These are phyloP conservation scores for Trachymyrmex cornetzi DNA, from an alignment of 1,140 invertebrate species.

Conservation along the genomic window DNA sequence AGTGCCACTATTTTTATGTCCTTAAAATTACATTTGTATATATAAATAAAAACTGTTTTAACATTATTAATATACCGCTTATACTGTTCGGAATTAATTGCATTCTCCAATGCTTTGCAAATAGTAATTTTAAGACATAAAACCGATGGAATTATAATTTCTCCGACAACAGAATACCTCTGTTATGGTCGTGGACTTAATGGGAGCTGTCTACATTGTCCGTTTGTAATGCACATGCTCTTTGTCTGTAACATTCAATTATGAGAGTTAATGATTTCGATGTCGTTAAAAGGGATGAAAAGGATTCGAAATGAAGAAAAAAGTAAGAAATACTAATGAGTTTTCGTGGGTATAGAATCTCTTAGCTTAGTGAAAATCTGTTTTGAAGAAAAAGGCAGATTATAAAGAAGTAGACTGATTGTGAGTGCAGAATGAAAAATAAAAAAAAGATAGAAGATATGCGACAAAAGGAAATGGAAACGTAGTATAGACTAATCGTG, in stretches of 20 bases:
- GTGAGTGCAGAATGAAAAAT: constrained; percentile 35
- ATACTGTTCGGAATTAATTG: background rate
- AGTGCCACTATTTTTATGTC: too few relatives aligned
- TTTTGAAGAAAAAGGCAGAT: constrained; percentile 36
- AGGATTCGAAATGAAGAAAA: constrained; percentile 39
- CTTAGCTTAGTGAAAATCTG: constrained; percentile 33
- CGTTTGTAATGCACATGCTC: constrained; percentile 30
- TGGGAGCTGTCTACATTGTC: constrained; percentile 34
- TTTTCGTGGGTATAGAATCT: constrained; percentile 22
- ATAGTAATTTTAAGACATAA: constrained; percentile 5
- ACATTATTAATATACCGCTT: background rate
- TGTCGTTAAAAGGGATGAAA: constrained; percentile 40
- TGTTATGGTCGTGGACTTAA: constrained; percentile 36
- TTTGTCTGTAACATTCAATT: constrained; percentile 63
- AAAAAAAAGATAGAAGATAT: constrained; percentile 21
- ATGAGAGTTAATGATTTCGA: constrained; percentile 59
- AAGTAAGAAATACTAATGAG: constrained; percentile 44
- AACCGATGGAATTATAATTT: constrained; percentile 56
- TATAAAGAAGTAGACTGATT: constrained; percentile 17
- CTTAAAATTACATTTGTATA: too few relatives aligned
- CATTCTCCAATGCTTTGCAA: constrained; percentile 16
- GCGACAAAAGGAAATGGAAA: constrained; percentile 45
- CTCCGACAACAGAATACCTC: constrained; percentile 26
- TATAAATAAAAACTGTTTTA: background rate
- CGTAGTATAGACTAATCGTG: constrained; percentile 20